These are phyloP conservation scores for Athetis lepigone DNA, from an alignment of 2,888 invertebrate genomes.

Conservation along the genomic window DNA sequence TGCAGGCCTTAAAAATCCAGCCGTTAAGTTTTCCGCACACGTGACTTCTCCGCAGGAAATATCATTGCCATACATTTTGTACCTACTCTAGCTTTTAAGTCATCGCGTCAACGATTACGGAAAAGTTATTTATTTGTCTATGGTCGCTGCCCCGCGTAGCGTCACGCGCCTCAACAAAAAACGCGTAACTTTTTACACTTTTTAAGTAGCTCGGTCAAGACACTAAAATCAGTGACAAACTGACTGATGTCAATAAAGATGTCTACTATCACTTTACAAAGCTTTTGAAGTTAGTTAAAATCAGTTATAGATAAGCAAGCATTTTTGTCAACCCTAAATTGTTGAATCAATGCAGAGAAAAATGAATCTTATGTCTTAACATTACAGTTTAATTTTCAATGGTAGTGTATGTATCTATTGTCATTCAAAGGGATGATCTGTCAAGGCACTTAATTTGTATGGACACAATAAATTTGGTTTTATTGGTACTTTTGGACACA, in stretches of 20 bases:
- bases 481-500: constrained; percentile 76
- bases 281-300: constrained; percentile 48
- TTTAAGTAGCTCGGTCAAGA: constrained; percentile 5
- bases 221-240: constrained; percentile 52
- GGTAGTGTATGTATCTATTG: constrained; percentile 54
- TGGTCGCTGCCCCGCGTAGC: background rate
- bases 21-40: too few species aligned
- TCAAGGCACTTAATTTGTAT: constrained; percentile 75
- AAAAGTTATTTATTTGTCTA: too few species aligned
- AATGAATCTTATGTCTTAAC: background rate
- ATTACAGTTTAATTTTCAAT: constrained; percentile 19
- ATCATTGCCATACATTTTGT: too few species aligned
- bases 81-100: too few species aligned
- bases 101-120: too few species aligned
- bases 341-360: constrained; percentile 61
- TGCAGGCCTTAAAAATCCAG: too few species aligned
- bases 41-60: too few species aligned
- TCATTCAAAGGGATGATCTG: constrained; percentile 64
- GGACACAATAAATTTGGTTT: constrained; percentile 86
- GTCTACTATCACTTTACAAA: constrained; percentile 52
- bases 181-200: constrained; percentile 33
- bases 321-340: constrained; percentile 49
- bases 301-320: constrained; percentile 54
- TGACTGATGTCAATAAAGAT: constrained; percentile 54
- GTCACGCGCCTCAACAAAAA: constrained; percentile 30